These are phyloP conservation scores for Jaculus jaculus DNA, from an alignment of 2,113 vertebrate species.

Conservation along the genomic window DNA sequence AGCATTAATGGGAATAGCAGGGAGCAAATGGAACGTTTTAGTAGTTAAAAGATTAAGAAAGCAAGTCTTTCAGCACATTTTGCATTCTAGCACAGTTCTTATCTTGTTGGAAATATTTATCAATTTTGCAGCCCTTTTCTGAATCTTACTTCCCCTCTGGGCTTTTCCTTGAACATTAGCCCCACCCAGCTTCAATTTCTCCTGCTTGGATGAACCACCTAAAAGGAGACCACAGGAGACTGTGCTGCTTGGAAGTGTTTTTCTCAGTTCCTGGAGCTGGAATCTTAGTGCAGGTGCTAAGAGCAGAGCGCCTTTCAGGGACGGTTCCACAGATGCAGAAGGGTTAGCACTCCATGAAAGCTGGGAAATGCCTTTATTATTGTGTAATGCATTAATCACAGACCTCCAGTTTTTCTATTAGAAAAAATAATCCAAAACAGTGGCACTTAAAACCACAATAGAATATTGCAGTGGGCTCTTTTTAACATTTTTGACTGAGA, in stretches of 20 bases:
- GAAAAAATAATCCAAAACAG: neutral
- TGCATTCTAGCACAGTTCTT: neutral
- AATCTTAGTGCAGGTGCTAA: neutral
- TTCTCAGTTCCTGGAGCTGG: constrained; percentile 42
- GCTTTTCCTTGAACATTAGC: neutral
- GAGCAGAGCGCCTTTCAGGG: neutral
- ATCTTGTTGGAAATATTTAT: neutral
- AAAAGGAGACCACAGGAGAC: constrained; percentile 24
- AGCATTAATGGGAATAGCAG: neutral
- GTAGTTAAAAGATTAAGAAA: constrained; percentile 4
- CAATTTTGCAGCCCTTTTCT: constrained; percentile 42
- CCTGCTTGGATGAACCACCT: neutral
- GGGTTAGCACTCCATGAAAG: neutral
- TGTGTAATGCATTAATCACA: neutral
- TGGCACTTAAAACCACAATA: neutral
- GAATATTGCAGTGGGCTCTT: neutral
- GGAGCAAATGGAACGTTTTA: neutral
- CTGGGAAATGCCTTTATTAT: neutral
- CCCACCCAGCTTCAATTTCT: neutral
- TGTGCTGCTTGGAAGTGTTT: neutral
- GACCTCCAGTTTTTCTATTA: neutral
- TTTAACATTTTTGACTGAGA: neutral
- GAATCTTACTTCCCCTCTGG: constrained; percentile 16
- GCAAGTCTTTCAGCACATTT: neutral
- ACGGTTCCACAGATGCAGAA: neutral